phyloP scores from a whole-genome alignment of 2,888 invertebrate genomes.

The Cantharis nigra region DNA sequence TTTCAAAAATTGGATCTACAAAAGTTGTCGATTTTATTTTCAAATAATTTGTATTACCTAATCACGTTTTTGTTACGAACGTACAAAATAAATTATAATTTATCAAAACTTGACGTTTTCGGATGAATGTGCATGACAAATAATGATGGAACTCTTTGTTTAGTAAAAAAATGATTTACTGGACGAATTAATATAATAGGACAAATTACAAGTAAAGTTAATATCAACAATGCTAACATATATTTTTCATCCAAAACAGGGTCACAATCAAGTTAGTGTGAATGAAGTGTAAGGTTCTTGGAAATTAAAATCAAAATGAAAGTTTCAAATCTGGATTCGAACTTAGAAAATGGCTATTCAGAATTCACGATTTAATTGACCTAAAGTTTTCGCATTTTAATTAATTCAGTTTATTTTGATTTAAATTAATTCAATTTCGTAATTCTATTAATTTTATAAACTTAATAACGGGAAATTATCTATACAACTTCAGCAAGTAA shows the following conservation, averaged over 20 bases:
- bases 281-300: not conserved
- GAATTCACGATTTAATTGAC: too few relatives aligned
- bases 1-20: not conserved
- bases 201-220: not conserved
- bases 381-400: too few relatives aligned
- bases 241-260: not conserved
- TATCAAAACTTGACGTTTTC: conserved; percentile 19
- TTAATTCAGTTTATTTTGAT: too few relatives aligned
- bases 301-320: not conserved
- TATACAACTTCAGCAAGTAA: too few relatives aligned
- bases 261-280: not conserved
- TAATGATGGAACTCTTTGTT: not conserved
- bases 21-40: not conserved
- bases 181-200: not conserved
- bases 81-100: conserved; percentile 4
- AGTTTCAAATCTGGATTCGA: too few relatives aligned
- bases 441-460: too few relatives aligned
- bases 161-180: not conserved
- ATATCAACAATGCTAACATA: not conserved
- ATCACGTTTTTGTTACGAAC: not conserved
- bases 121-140: not conserved
- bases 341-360: too few relatives aligned
- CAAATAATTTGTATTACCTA: not conserved
- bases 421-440: too few relatives aligned
- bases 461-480: too few relatives aligned